These are phyloP conservation scores for Andricus curvator DNA, from an alignment of 2,888 invertebrate genomes.

Conservation along the genomic window DNA sequence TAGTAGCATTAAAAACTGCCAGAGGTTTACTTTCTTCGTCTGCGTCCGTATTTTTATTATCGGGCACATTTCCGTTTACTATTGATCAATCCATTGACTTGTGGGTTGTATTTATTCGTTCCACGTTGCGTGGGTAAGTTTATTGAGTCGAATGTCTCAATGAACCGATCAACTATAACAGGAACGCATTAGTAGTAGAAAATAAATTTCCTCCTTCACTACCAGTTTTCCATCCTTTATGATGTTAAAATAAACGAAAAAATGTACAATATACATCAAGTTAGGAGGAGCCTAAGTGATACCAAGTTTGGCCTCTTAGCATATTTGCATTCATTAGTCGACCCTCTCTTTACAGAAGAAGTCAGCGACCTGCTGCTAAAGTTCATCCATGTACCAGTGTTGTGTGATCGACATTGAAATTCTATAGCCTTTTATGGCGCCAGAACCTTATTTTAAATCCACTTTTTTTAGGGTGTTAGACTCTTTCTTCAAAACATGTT, in stretches of 20 bases:
- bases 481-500: not conserved
- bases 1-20: not conserved
- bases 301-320: slow-evolving; percentile 61
- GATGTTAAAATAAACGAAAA: slow-evolving; percentile 32
- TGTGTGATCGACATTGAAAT: slow-evolving; percentile 57
- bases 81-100: slow-evolving; percentile 26
- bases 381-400: slow-evolving; percentile 46
- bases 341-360: slow-evolving; percentile 45
- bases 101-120: slow-evolving; percentile 26
- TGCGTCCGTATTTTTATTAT: not conserved
- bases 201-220: slow-evolving; percentile 12
- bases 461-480: not conserved
- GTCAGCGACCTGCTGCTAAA: slow-evolving; percentile 63
- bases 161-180: slow-evolving; percentile 35
- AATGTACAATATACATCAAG: slow-evolving; percentile 41
- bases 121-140: slow-evolving; percentile 32
- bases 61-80: slow-evolving; percentile 23
- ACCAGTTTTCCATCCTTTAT: not conserved
- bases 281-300: slow-evolving; percentile 43
- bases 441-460: not conserved
- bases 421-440: slow-evolving; percentile 51
- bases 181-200: slow-evolving; percentile 19
- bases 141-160: slow-evolving; percentile 35
- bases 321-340: slow-evolving; percentile 64
- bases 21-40: not conserved